Conservation (phyloP, 1,140 invertebrate species). For the Euborellia annulipes region DNA sequence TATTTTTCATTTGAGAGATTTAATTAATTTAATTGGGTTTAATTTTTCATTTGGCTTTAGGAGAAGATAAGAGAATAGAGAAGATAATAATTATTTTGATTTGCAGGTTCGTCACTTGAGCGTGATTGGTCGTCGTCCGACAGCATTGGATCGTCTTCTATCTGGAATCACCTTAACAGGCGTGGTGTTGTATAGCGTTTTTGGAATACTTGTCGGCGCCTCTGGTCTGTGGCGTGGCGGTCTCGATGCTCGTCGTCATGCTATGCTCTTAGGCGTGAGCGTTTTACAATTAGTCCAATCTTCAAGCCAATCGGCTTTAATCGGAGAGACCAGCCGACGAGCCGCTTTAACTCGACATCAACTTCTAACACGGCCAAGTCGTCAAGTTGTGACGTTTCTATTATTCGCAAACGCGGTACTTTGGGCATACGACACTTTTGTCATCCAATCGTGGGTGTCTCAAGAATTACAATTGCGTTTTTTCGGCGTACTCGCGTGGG, state of each 20-base stretch:
- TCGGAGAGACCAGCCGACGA: slow-evolving; percentile 40
- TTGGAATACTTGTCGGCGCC: slow-evolving; percentile 34
- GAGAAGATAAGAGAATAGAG: no score
- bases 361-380: slow-evolving; percentile 39
- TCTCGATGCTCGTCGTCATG: slow-evolving; percentile 24
- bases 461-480: slow-evolving; percentile 41
- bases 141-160: slow-evolving; percentile 31
- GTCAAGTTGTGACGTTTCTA: slow-evolving; percentile 49
- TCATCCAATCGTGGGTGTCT: slow-evolving; percentile 41
- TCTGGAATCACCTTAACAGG: slow-evolving; percentile 36
- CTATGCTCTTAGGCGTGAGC: slow-evolving; percentile 31
- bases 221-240: slow-evolving; percentile 32
- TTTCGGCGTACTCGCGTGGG: slow-evolving; percentile 46
- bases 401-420: slow-evolving; percentile 49
- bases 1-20: no score
- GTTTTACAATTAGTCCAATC: slow-evolving; percentile 36
- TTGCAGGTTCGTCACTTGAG: slow-evolving; percentile 31
- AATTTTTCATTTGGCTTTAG: no score
- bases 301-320: slow-evolving; percentile 41
- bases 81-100: no score
- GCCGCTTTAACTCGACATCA: slow-evolving; percentile 35
- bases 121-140: slow-evolving; percentile 23
- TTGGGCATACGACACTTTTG: slow-evolving; percentile 53
- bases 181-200: slow-evolving; percentile 38
- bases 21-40: no score